Percentiles rank a stretch among this genome's conserved stretches.
Evolutionary conservation across 1,140 invertebrate species (phyloP).

Genomic region (Ooceraea biroi): DNA sequence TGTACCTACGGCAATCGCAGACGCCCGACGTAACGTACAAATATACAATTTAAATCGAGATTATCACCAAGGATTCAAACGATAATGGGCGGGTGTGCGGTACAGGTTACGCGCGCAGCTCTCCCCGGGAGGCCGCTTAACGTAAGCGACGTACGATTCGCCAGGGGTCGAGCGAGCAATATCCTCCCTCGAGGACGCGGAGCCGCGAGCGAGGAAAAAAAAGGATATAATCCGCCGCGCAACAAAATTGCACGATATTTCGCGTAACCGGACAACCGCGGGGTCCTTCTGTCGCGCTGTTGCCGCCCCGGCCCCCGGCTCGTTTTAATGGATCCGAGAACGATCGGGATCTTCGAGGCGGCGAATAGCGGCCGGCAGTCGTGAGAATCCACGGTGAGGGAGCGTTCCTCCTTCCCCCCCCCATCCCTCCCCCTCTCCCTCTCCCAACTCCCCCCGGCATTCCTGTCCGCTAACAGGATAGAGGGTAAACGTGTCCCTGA

Average conservation of each 20-base stretch:
- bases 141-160: background rate
- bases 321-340: slow-evolving; percentile 65
- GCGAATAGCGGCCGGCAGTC: background rate
- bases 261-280: slow-evolving; percentile 10
- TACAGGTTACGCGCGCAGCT: slow-evolving; percentile 1
- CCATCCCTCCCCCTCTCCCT: too few relatives aligned
- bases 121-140: slow-evolving; percentile 6
- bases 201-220: background rate
- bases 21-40: too few relatives aligned
- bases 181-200: slow-evolving; percentile 4
- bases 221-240: slow-evolving; percentile 39
- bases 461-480: slow-evolving; percentile 72
- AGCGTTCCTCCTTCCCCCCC: too few relatives aligned
- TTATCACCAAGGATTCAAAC: background rate
- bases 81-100: background rate
- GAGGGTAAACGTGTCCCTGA: slow-evolving; percentile 75
- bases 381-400: slow-evolving; percentile 64
- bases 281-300: slow-evolving; percentile 44
- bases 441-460: slow-evolving; percentile 45
- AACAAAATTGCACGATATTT: slow-evolving; percentile 55
- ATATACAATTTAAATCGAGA: background rate
- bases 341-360: slow-evolving; percentile 54
- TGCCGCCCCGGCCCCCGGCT: slow-evolving; percentile 30
- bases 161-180: slow-evolving; percentile 5
- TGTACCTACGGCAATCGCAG: too few relatives aligned